Percentiles rank a stretch among this genome's conserved stretches.
Conservation (phyloP, 2,888 invertebrate species). For the Mesorhabditis spiculigera region DNA sequence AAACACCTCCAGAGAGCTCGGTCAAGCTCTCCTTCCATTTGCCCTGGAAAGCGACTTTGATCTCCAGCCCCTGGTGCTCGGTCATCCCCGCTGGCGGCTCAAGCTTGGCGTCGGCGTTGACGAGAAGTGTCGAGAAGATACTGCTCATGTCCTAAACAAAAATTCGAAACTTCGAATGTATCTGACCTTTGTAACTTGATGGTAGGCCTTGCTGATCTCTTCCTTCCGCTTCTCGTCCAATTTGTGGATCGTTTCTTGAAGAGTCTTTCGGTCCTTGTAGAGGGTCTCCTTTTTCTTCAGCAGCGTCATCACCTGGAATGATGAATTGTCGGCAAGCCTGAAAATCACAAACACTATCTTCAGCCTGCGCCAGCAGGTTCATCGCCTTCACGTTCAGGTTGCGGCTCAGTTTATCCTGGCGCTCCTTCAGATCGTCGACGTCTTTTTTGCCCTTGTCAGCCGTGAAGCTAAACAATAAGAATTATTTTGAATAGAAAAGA, state of each 20-base stretch:
- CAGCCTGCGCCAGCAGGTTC: constrained; percentile 79
- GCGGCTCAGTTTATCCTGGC: constrained; percentile 64
- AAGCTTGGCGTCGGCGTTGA: constrained; percentile 84
- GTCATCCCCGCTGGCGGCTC: constrained; percentile 71
- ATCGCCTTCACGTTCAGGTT: constrained; percentile 77
- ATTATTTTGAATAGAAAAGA: neutral
- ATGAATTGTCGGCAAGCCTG: no score
- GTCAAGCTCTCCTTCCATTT: constrained; percentile 92
- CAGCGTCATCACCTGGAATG: constrained; percentile 69
- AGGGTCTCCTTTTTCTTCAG: constrained; percentile 73
- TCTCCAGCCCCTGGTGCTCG: constrained; percentile 83
- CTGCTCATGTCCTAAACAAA: constrained; percentile 77
- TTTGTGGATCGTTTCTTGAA: constrained; percentile 76
- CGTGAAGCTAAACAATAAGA: neutral
- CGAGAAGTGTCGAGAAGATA: constrained; percentile 85
- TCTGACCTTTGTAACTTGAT: constrained; percentile 72
- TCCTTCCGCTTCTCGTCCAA: constrained; percentile 86
- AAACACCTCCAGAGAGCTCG: constrained; percentile 91
- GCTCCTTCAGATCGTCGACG: constrained; percentile 65
- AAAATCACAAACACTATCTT: constrained; percentile 69
- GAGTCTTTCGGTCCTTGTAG: constrained; percentile 73
- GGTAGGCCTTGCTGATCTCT: constrained; percentile 77
- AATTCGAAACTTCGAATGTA: no score
- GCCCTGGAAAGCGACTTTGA: constrained; percentile 82
- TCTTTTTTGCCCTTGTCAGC: neutral